Base-by-base conservation (phyloP, 2,113 vertebrate species). In the Channa maculata region DNA sequence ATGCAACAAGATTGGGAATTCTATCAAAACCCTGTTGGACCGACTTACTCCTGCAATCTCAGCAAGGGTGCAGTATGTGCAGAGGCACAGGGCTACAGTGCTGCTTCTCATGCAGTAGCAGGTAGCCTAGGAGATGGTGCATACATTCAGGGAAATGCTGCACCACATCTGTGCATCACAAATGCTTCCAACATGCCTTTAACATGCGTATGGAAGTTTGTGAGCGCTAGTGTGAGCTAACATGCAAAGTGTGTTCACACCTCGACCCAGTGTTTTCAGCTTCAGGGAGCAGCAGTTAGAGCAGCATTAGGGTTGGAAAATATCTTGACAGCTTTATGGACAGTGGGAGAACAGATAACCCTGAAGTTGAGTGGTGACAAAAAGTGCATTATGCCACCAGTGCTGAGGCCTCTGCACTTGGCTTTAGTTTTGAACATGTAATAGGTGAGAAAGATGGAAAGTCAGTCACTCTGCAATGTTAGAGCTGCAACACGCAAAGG, bases 281-380 rank as follows among this genome's bases (percentile, higher is more conserved):
- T 84, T 9, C 14, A 9, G 80, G 80, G 69, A 8, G 58, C 3
- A 13, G 71, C 85, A 55, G 77, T 81, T 72, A 79, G 55, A 80
- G 78, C 73, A 10, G 59, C 66, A 67, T 86, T 79, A 84, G 67
- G 70, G 76, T 71, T 61, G 10, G 79, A 84, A 83, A 59, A 75
- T 78, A 86, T 86, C 78, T 65, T 24, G 41, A 54, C 15, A 67
- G 75, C 66, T 77, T 74, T 44, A 77, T 34, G 50, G 71, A 51
- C 72, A 48, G 70, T 37, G 71, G 37, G 81, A 80, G 63, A 69
- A 39, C 71, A 63, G 77, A 65, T 76, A 64, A 85, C 51, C 84
- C 76, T 34, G 82, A 70, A 80, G 79, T 70, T 46, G 53, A 75
- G 77, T 3, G 7, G 60, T 75, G 68, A 68, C 70, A 50, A 53